Evolutionary conservation across 2,888 invertebrate genomes (phyloP).

Genomic region (Ennomos erosarius): DNA sequence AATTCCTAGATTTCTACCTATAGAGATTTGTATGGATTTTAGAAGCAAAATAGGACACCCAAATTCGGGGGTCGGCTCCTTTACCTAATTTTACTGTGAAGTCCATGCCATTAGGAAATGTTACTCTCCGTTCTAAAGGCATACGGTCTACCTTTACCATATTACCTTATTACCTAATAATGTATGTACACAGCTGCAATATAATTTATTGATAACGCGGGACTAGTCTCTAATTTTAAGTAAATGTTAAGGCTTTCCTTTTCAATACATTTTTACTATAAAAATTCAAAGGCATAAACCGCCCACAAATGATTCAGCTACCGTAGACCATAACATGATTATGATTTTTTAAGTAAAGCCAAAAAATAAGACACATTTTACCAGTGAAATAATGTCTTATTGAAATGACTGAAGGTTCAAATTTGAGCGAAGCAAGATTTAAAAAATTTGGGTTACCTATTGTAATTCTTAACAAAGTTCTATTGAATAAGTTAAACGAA

Average conservation of each 20-base stretch:
- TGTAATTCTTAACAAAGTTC: conserved; percentile 57
- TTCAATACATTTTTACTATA: conserved; percentile 38
- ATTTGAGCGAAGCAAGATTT: conserved; percentile 30
- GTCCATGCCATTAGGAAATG: too few species aligned
- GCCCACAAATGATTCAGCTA: conserved; percentile 72
- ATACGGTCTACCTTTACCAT: too few species aligned
- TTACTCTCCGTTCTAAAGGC: too few species aligned
- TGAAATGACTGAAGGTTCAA: conserved; percentile 32
- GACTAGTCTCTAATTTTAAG: conserved; percentile 29
- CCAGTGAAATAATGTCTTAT: conserved; percentile 36
- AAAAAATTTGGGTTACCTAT: conserved; percentile 30
- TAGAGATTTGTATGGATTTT: too few species aligned
- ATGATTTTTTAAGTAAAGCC: conserved; percentile 56
- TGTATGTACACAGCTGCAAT: conserved; percentile 38
- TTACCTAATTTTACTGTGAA: too few species aligned
- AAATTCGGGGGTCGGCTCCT: too few species aligned
- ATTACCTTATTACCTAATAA: too few species aligned
- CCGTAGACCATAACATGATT: conserved; percentile 76
- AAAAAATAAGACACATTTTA: conserved; percentile 16
- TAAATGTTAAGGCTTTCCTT: conserved; percentile 22
- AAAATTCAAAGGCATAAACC: conserved; percentile 61
- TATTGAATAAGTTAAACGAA: conserved; percentile 72
- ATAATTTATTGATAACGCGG: conserved; percentile 25
- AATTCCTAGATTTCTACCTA: too few species aligned
- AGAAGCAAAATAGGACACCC: too few species aligned